Conservation (phyloP, 1,140 invertebrate species). For the Onthophagus taurus region DNA sequence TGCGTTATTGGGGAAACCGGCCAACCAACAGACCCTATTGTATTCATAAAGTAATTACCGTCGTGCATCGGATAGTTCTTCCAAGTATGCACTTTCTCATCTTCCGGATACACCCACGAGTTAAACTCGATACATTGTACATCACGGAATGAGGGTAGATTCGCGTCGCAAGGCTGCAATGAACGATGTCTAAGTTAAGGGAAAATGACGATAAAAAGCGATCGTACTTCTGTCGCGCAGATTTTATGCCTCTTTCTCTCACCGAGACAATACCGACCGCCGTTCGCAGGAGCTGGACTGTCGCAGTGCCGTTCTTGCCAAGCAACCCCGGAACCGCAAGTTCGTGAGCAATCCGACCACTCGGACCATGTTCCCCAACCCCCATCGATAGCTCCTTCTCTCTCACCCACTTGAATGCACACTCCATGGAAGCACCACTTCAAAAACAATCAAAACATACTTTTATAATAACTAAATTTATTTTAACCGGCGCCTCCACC, state of each 20-base stretch:
- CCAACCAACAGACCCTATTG: no score
- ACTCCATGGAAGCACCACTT: constrained; percentile 52
- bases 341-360: constrained; percentile 48
- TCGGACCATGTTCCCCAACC: constrained; percentile 46
- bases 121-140: constrained; percentile 35
- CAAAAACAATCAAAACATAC: constrained; percentile 13
- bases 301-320: constrained; percentile 34
- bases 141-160: constrained; percentile 32
- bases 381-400: constrained; percentile 45
- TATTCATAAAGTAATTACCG: constrained; percentile 16
- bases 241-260: constrained; percentile 41
- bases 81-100: constrained; percentile 34
- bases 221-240: constrained; percentile 43
- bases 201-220: not conserved
- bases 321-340: constrained; percentile 50
- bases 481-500: not conserved
- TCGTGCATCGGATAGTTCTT: constrained; percentile 30
- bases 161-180: constrained; percentile 31
- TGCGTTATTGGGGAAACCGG: no score
- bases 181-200: not conserved
- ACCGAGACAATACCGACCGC: constrained; percentile 45
- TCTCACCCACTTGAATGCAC: constrained; percentile 46
- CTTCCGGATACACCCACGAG: constrained; percentile 35
- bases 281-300: constrained; percentile 41
- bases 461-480: not conserved